Base-by-base conservation (phyloP, 1,140 invertebrate genomes). In the Leguminivora glycinivorella region DNA sequence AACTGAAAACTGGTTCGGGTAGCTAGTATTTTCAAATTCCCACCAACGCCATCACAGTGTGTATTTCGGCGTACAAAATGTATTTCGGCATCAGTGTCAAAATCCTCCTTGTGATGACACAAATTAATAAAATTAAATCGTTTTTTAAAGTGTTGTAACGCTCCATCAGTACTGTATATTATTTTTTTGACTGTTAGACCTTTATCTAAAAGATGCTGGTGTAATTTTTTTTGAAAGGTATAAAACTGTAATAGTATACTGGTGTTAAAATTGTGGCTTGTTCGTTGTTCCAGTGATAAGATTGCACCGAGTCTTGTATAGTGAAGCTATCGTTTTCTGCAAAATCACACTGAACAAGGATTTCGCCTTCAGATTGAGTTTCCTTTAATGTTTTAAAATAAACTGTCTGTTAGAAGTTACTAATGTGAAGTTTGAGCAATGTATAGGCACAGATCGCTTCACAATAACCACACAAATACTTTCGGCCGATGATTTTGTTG, bases 331-430 rank as follows among this genome's bases (percentile, higher is more conserved):
- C 70, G 31, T 75, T 75, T 67, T 72, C 74, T n/a, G 74, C 66
- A 72, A 72, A 72, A 70, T 75, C 70, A 68, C 72, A 63, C 56
- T 73, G 72, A 25, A 70, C 63, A 19, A 73, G 63, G 43, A 73
- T 70, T 38, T 70, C 1, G 34, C 72, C 69, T 68, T 73, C 69
- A 68, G 43, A 19, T 14, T 70, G 68, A 5, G 69, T 31, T 3
- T 67, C 72, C 67, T 73, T 73, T 19, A 68, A 24, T 22, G 52
- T 69, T 74, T 60, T 69, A 38, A 74, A 74, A 71, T 71, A 74
- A 67, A 66, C 52, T 12, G 72, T 56, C 40, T 74, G 70, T 31
- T 31, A n/a, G n/a, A n/a, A n/a, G n/a, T n/a, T n/a, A n/a, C n/a
- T n/a, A n/a, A n/a, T n/a, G n/a, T n/a, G n/a, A n/a, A n/a, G n/a